Percentiles rank a stretch among this genome's conserved stretches.
Conservation (phyloP, 2,113 vertebrate species). For the Synodontis membranacea region DNA sequence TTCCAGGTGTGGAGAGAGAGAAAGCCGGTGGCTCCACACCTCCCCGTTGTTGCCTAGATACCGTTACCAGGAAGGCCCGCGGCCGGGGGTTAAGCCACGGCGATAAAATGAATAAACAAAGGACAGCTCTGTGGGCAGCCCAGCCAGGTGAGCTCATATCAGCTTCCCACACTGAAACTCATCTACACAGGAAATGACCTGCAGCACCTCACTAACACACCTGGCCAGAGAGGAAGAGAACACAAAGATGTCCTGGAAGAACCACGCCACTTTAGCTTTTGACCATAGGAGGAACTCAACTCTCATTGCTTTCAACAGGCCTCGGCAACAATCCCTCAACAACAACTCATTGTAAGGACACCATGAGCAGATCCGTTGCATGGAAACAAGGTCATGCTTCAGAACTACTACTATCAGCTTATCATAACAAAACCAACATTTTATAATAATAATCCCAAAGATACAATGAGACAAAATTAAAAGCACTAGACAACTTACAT, state of each 20-base stretch:
- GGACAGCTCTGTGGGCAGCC: slow-evolving; percentile 85
- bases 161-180: slow-evolving; percentile 87
- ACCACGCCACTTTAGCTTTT: slow-evolving; percentile 48
- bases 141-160: slow-evolving; percentile 93
- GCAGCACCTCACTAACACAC: slow-evolving; percentile 85
- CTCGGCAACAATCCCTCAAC: slow-evolving; percentile 49
- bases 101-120: slow-evolving; percentile 96
- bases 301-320: slow-evolving; percentile 38
- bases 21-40: slow-evolving; percentile 74
- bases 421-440: neutral
- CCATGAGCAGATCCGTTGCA: neutral
- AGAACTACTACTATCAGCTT: neutral
- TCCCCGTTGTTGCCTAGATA: slow-evolving; percentile 80
- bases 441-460: neutral
- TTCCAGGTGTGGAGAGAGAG: slow-evolving; percentile 97
- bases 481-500: neutral
- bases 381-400: neutral
- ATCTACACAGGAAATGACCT: slow-evolving; percentile 91
- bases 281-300: slow-evolving; percentile 38
- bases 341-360: slow-evolving; percentile 49
- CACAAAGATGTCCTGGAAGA: slow-evolving; percentile 24
- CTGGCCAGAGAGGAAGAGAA: slow-evolving; percentile 71
- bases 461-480: neutral
- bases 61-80: slow-evolving; percentile 85
- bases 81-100: slow-evolving; percentile 86